Base-by-base conservation (phyloP, 2,797 vertebrate species). In the Distichodus sexfasciatus region DNA sequence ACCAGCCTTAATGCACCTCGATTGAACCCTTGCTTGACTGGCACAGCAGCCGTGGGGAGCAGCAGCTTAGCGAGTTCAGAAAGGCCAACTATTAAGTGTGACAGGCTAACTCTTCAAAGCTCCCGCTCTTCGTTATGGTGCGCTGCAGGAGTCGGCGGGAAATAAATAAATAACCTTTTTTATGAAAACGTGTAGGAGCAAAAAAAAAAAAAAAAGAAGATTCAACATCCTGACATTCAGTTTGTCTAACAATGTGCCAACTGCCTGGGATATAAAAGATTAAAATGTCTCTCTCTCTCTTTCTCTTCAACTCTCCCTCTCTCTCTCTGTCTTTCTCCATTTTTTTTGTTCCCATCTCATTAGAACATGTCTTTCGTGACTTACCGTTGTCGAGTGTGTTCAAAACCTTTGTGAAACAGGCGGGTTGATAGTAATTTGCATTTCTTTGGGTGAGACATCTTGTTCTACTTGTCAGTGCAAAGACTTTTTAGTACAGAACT, bases 221-320 rank as follows among this genome's bases (percentile, higher is more conserved):
- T 84, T 81, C 81, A 86, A 83, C 80, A 83, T 70, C 66, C 72
- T 85, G 87, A 86, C 86, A 86, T 48, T 43, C 17, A 60, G 81
- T 88, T 89, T 89, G 85, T 88, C 82, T 88, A 89, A 90, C 85
- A 89, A 88, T 84, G 86, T 81, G 78, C 80, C 57, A 79, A 81
- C 83, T 85, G 87, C 78, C 77, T 31, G 79, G 83, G 82, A 83
- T 90, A 85, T 88, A 84, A 89, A 89, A 89, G 86, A 90, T 89
- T 87, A 86, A 84, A 86, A 89, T 83, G 81, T 86, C 83, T 86
- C 78, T 76, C 66, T 82, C 36, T 48, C 38, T 64, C 28, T 63
- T 50, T 66, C 47, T 82, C 48, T 17, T 40, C 53, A 31, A 60
- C 41, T 58, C 46, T 84, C 80, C 85, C 77, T 77, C 65, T 82